phyloP scores from a whole-genome alignment of 2,888 invertebrate species.

The Lycaena phlaeas region DNA sequence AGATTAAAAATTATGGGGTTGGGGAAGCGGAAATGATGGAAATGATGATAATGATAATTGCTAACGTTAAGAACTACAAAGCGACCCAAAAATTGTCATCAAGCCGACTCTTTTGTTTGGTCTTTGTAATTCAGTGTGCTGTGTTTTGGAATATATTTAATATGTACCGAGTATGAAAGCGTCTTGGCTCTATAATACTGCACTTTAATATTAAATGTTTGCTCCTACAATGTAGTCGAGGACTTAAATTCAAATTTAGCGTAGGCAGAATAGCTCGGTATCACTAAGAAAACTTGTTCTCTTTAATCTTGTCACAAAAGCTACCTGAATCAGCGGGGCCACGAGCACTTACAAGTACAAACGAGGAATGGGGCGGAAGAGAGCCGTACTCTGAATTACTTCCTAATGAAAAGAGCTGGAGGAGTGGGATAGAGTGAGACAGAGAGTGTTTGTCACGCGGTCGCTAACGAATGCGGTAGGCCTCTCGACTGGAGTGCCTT shows the following conservation, averaged over 20 bases:
- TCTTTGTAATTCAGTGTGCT: no score
- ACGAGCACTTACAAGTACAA: slow-evolving; percentile 55
- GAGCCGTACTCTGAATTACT: slow-evolving; percentile 69
- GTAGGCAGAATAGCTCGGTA: slow-evolving; percentile 36
- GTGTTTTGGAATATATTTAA: no score
- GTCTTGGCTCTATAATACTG: slow-evolving; percentile 8
- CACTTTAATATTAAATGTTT: slow-evolving; percentile 9
- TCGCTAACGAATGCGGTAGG: slow-evolving; percentile 64
- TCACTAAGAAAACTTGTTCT: slow-evolving; percentile 56
- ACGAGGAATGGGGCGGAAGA: slow-evolving; percentile 69
- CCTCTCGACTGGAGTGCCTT: slow-evolving; percentile 45
- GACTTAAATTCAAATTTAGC: slow-evolving; percentile 60
- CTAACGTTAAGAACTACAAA: no score
- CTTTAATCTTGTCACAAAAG: slow-evolving; percentile 72
- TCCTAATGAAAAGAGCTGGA: slow-evolving; percentile 71
- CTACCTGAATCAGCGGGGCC: slow-evolving; percentile 64
- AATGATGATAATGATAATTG: no score
- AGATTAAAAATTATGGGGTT: no score
- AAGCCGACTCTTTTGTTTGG: no score
- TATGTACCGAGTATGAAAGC: slow-evolving; percentile 1
- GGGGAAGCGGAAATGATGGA: no score
- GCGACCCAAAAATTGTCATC: no score
- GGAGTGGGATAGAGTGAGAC: slow-evolving; percentile 53
- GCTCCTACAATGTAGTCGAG: slow-evolving; percentile 26
- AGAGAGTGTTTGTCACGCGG: slow-evolving; percentile 52